phyloP scores from a whole-genome alignment of 1,140 invertebrate genomes.

The Orius laevigatus region DNA sequence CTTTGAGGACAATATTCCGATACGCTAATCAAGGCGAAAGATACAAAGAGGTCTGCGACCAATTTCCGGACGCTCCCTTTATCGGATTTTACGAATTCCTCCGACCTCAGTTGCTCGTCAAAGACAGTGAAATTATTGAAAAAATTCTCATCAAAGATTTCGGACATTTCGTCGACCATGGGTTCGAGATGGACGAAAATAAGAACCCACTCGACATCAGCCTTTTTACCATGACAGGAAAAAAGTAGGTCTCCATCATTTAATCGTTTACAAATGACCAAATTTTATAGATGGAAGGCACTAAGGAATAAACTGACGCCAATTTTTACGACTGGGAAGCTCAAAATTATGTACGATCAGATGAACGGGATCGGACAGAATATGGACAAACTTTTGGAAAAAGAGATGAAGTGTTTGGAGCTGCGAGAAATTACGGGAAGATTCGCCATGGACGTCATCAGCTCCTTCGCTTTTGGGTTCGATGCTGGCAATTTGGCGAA shows the following conservation, averaged over 20 bases:
- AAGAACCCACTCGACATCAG: constrained; percentile 14
- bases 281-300: constrained; percentile 33
- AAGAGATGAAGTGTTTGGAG: not conserved
- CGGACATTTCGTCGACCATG: constrained; percentile 20
- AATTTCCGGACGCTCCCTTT: not conserved
- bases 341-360: constrained; percentile 16
- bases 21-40: too few species aligned
- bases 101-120: not conserved
- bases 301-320: constrained; percentile 41
- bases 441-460: constrained; percentile 42
- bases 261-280: too few species aligned
- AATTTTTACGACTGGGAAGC: constrained; percentile 42
- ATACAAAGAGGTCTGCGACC: too few species aligned
- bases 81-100: constrained; percentile 2
- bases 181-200: constrained; percentile 13
- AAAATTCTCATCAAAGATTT: constrained; percentile 24
- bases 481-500: not conserved
- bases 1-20: too few species aligned
- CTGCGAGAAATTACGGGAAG: constrained; percentile 16
- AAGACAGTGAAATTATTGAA: constrained; percentile 18
- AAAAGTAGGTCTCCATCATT: not conserved
- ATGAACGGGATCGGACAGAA: not conserved
- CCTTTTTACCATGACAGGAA: constrained; percentile 18
- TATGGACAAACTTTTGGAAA: not conserved
- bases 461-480: constrained; percentile 33